Percentiles rank a stretch among this genome's conserved stretches.
Conservation (phyloP, 2,888 invertebrate genomes). For the Gastrophysa polygoni region DNA sequence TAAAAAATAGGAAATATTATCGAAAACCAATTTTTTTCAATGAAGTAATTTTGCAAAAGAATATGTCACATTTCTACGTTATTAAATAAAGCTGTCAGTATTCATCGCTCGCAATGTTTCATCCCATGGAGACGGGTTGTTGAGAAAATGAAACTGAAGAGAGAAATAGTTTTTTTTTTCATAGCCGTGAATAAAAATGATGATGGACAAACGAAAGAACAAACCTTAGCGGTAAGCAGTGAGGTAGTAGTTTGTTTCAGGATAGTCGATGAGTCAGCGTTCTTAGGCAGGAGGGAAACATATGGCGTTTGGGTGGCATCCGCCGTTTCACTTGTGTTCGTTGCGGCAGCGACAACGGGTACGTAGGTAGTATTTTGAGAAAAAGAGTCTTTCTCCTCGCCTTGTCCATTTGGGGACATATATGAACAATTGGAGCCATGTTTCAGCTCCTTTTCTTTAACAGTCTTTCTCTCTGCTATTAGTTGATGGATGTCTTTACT, state of each 20-base stretch:
- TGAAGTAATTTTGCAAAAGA: too few species aligned
- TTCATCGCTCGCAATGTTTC: too few species aligned
- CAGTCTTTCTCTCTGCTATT: conserved; percentile 49
- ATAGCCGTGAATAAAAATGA: neutral
- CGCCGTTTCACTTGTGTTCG: conserved; percentile 37
- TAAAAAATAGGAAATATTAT: too few species aligned
- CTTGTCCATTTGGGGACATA: conserved; percentile 41
- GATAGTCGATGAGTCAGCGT: conserved; percentile 26
- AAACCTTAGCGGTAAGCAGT: conserved; percentile 38
- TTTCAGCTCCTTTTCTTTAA: conserved; percentile 47
- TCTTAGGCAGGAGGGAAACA: conserved; percentile 37
- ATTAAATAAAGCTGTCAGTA: too few species aligned
- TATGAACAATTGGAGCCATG: conserved; percentile 38
- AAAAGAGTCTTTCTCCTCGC: conserved; percentile 41
- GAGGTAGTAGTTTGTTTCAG: conserved; percentile 39
- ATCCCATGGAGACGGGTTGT: too few species aligned
- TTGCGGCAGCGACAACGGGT: conserved; percentile 41
- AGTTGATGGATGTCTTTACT: conserved; percentile 51
- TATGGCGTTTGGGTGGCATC: conserved; percentile 36
- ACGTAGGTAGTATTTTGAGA: conserved; percentile 44
- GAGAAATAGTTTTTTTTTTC: neutral
- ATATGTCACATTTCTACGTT: too few species aligned
- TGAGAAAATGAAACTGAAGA: too few species aligned
- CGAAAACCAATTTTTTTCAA: too few species aligned
- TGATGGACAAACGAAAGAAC: neutral